These are phyloP conservation scores for Yoshiicerus persimilis DNA, from an alignment of 1,140 invertebrate species.

Conservation along the genomic window DNA sequence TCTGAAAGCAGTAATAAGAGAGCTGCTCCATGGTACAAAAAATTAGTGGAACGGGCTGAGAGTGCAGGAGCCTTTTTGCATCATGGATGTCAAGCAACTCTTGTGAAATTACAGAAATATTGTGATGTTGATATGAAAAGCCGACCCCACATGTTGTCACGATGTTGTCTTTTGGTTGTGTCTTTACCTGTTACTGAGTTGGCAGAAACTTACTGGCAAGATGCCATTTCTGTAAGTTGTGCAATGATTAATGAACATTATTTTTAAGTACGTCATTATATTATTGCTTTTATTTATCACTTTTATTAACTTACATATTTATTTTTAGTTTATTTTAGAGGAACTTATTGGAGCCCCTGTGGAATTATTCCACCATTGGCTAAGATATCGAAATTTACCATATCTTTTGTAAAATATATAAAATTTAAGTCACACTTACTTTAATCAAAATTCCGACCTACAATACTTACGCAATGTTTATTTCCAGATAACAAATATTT, in stretches of 20 bases:
- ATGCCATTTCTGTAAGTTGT: slow-evolving; percentile 33
- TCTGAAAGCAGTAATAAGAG: background rate
- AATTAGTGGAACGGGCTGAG: slow-evolving; percentile 12
- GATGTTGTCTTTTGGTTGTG: slow-evolving; percentile 36
- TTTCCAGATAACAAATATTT: background rate
- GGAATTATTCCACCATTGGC: slow-evolving; percentile 29
- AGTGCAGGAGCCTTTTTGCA: slow-evolving; percentile 30
- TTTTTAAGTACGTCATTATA: background rate
- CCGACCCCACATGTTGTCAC: slow-evolving; percentile 23
- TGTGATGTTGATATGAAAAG: slow-evolving; percentile 41
- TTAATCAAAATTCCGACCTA: background rate
- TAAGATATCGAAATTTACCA: slow-evolving; percentile 23
- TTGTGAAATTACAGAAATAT: slow-evolving; percentile 31
- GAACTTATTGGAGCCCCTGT: slow-evolving; percentile 28
- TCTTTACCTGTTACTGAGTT: slow-evolving; percentile 42
- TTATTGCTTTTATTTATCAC: background rate
- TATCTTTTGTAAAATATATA: background rate
- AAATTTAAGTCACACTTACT: background rate
- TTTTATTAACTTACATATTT: background rate
- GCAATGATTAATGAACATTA: no score
- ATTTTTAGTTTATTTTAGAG: slow-evolving; percentile 39
- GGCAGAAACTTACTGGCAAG: slow-evolving; percentile 30
- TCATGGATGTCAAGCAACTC: slow-evolving; percentile 15
- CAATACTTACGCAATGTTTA: background rate
- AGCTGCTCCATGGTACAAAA: slow-evolving; percentile 37